A percentile compares a stretch with the other conserved stretches of the same genome.
phyloP scores from a whole-genome alignment of 92 coral and sea anemone genomes.

The Virgularia gustaviana region DNA sequence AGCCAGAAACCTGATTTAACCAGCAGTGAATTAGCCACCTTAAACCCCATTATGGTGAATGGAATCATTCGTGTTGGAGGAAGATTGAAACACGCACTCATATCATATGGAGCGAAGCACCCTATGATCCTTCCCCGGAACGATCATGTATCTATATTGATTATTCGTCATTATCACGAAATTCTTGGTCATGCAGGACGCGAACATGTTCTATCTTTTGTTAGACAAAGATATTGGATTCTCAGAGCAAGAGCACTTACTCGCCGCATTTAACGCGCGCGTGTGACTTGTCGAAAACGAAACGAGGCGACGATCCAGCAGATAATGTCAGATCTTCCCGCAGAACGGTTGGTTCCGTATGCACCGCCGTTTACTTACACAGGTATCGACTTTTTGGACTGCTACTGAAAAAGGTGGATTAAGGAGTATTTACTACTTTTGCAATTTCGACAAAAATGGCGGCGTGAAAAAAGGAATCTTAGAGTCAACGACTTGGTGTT shows the following conservation, averaged over 20 bases:
- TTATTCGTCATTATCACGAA: conserved; percentile 39
- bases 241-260: conserved; percentile 37
- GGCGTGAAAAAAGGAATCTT: no score
- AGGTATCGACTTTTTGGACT: conserved; percentile 40
- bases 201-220: no score
- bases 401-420: no score
- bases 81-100: conserved; percentile 19
- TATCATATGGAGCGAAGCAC: conserved; percentile 19
- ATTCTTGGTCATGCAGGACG: no score
- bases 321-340: conserved; percentile 44
- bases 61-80: conserved; percentile 37
- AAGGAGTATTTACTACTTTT: no score
- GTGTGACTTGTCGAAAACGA: conserved; percentile 32
- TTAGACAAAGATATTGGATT: conserved; percentile 39
- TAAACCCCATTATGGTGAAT: conserved; percentile 37
- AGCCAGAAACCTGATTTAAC: conserved; percentile 1
- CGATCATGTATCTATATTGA: conserved; percentile 29
- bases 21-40: conserved; percentile 40
- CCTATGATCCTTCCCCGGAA: conserved; percentile 41
- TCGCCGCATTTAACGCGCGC: conserved; percentile 30
- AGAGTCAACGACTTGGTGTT: no score
- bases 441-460: no score
- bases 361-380: conserved; percentile 40
- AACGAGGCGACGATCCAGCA: conserved; percentile 46
- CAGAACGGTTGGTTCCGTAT: conserved; percentile 30